Evolutionary conservation across 2,797 vertebrate genomes (phyloP).

Genomic region (Nannoperca australis): DNA sequence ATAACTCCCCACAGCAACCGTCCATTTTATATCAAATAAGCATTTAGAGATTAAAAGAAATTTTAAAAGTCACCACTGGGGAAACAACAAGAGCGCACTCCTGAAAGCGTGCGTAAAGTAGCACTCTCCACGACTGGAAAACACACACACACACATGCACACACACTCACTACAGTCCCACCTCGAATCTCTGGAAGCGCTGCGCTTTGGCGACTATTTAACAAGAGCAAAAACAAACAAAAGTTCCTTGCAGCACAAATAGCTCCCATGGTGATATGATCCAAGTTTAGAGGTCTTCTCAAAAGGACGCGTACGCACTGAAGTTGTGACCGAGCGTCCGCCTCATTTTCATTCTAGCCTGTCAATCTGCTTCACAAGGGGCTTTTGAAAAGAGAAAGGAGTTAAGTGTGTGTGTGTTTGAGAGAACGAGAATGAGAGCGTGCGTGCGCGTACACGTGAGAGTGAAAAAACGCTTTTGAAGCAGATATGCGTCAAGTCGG

Average conservation of each 20-base stretch:
- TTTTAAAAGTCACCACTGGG: slow-evolving; percentile 19
- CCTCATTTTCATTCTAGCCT: slow-evolving; percentile 88
- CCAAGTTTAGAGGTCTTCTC: slow-evolving; percentile 83
- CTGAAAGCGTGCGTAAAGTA: slow-evolving; percentile 78
- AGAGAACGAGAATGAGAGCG: slow-evolving; percentile 54
- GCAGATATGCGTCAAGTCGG: slow-evolving; percentile 46
- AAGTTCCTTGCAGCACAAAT: slow-evolving; percentile 83
- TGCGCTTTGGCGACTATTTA: slow-evolving; percentile 86
- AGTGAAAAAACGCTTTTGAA: slow-evolving; percentile 37
- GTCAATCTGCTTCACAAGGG: slow-evolving; percentile 85
- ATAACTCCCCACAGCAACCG: background rate
- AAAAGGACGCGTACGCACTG: slow-evolving; percentile 86
- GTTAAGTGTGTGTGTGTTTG: slow-evolving; percentile 53
- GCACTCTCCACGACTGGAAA: slow-evolving; percentile 49
- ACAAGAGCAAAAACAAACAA: slow-evolving; percentile 89
- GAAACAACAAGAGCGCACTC: slow-evolving; percentile 71
- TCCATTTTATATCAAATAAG: background rate
- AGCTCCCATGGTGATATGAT: slow-evolving; percentile 88
- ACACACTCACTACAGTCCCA: slow-evolving; percentile 80
- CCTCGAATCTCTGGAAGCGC: slow-evolving; percentile 85
- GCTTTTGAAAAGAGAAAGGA: slow-evolving; percentile 80
- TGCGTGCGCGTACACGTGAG: slow-evolving; percentile 64
- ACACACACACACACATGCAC: slow-evolving; percentile 47
- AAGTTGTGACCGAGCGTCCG: slow-evolving; percentile 82
- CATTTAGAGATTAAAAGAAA: slow-evolving; percentile 19